Conservation (phyloP, 2,888 invertebrate species). For the Cerastis rubricosa region DNA sequence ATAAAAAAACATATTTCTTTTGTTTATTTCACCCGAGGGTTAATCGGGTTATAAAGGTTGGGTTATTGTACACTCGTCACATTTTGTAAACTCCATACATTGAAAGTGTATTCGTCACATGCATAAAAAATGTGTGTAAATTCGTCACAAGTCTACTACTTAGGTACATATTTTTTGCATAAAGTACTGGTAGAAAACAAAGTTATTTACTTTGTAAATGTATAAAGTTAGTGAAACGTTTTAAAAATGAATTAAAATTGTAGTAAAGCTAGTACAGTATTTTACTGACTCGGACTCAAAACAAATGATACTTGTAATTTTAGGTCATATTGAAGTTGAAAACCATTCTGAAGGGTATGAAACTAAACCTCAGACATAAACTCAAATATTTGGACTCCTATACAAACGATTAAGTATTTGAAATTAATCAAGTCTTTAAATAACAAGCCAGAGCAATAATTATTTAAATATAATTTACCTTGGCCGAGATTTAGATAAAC, state of each 20-base stretch:
- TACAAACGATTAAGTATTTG: conserved; percentile 34
- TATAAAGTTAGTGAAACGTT: not conserved
- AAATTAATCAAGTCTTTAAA: conserved; percentile 32
- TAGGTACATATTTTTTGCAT: no score
- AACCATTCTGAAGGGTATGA: conserved; percentile 17
- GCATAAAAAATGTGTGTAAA: no score
- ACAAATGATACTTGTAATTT: conserved; percentile 2
- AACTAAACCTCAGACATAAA: conserved; percentile 39
- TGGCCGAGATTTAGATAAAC: conserved; percentile 12
- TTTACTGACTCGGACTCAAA: not conserved
- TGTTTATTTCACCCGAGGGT: not conserved
- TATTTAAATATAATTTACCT: conserved; percentile 16
- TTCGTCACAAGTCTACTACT: no score
- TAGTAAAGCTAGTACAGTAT: not conserved
- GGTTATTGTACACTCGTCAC: no score
- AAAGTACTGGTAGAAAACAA: no score
- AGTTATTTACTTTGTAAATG: not conserved
- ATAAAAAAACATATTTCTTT: conserved; percentile 12
- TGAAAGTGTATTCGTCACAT: no score
- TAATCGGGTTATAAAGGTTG: not conserved
- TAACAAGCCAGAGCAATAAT: conserved; percentile 15
- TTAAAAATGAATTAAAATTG: not conserved
- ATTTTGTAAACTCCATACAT: no score
- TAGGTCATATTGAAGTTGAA: not conserved
- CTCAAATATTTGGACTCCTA: conserved; percentile 40